Evolutionary conservation across 2,888 invertebrate species (phyloP), one percentile per base, ranked within the genome.

Genomic region (Diaperis boleti): DNA sequence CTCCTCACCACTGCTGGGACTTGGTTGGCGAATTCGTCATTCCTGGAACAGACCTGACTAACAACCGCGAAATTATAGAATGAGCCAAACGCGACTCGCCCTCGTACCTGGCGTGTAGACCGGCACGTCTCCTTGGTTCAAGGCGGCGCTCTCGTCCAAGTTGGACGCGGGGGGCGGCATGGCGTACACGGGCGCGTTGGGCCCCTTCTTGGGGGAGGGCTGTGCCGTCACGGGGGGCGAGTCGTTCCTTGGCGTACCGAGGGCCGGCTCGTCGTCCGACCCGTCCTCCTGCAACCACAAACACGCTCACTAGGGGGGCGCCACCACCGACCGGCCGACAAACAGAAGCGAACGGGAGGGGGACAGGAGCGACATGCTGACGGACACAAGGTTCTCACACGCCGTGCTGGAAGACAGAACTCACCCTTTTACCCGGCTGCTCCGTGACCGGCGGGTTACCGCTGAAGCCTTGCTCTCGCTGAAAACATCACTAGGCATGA

Each of bases 71-170:
- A n/a, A 60, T 29, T 15, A 54, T 44, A 55, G 26, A 14, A 14
- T 20, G 10, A 26, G 5, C 5, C 3, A 39, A 4, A 50, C 6
- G 11, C 35, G 14, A 35, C 11, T 11, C 35, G 35, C 35, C 33
- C n/a, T 62, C 69, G 66, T 66, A 83, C 83, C 83, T 78, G 83
- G 81, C 31, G 83, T 84, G 72, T 84, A 84, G 44, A 83, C 82
- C 31, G 83, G 82, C 65, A 83, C 82, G 63, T 84, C 84, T 44
- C 83, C 82, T 60, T 84, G 82, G 73, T 84, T 89, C 74, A 92
- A 85, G 74, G 88, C 89, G 29, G 91, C 91, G 78, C 86, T 90
- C 80, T 92, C 92, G 49, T 88, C 89, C 62, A 85, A 84, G 39
- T 83, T 82, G 8, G 74, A 73, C 45, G 64, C 26, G 54, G 82